Percentiles rank a stretch among this genome's conserved stretches.
Evolutionary conservation across 2,113 vertebrate genomes (phyloP).

Genomic region (Eptatretus burgeri): DNA sequence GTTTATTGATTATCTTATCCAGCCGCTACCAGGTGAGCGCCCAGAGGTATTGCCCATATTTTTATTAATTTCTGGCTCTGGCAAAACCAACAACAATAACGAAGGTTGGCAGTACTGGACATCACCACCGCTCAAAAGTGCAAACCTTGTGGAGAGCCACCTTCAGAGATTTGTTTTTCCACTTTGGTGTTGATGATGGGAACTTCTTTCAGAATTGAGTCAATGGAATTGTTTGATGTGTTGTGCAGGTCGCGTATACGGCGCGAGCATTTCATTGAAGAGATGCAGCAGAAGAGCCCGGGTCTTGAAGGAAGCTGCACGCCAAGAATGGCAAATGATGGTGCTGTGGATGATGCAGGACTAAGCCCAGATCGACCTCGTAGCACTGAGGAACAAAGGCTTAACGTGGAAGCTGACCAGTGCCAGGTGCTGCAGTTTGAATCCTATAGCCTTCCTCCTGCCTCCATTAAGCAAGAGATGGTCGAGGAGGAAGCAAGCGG

Average conservation of each 20-base stretch:
- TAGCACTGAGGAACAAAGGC: constrained; percentile 3
- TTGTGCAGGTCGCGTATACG: constrained; percentile 64
- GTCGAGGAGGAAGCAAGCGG: neutral
- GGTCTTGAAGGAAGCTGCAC: constrained; percentile 33
- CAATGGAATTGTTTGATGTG: neutral
- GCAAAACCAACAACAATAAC: too few species aligned
- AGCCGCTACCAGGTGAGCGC: too few species aligned
- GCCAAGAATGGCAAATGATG: constrained; percentile 15
- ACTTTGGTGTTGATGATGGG: too few species aligned
- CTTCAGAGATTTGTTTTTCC: too few species aligned
- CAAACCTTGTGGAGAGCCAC: too few species aligned
- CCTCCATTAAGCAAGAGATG: constrained; percentile 11
- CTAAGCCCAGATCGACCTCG: constrained; percentile 15
- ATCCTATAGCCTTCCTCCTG: constrained; percentile 46
- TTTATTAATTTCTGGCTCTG: too few species aligned
- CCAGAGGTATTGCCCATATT: too few species aligned
- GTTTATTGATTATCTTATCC: too few species aligned
- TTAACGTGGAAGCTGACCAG: constrained; percentile 18
- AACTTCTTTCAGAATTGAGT: too few species aligned
- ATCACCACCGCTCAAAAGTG: too few species aligned
- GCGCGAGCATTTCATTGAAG: constrained; percentile 68
- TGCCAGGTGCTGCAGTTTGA: constrained; percentile 22
- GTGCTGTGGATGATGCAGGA: constrained; percentile 2
- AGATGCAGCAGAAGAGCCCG: constrained; percentile 47
- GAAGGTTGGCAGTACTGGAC: too few species aligned